Percentiles rank a stretch among this genome's conserved stretches.
phyloP scores from a whole-genome alignment of 2,113 vertebrate genomes.

The Pica pica region DNA sequence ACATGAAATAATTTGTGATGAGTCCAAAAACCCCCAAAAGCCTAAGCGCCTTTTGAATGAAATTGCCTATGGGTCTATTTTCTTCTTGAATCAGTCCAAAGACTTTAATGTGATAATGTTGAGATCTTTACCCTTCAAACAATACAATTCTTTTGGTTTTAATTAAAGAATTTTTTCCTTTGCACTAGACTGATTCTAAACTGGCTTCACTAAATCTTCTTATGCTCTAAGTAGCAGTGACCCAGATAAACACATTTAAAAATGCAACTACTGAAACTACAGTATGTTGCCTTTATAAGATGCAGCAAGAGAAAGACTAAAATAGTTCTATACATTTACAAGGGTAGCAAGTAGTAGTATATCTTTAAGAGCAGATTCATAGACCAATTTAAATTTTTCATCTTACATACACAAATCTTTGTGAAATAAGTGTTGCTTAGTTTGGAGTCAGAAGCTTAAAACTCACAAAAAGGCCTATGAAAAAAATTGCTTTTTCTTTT shows the following conservation, averaged over 20 bases:
- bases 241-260: slow-evolving; percentile 70
- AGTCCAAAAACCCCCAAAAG: not conserved
- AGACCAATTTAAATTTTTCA: not conserved
- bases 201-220: slow-evolving; percentile 51
- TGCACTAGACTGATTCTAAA: slow-evolving; percentile 16
- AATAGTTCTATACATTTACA: slow-evolving; percentile 25
- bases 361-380: not conserved
- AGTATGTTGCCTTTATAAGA: slow-evolving; percentile 38
- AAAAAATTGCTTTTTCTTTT: not conserved
- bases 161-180: slow-evolving; percentile 36
- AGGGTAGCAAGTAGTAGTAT: not conserved
- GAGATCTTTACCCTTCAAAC: not conserved
- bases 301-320: not conserved
- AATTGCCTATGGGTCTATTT: not conserved
- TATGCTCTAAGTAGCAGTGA: slow-evolving; percentile 66
- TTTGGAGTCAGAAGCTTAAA: not conserved
- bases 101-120: not conserved
- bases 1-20: not conserved
- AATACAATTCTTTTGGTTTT: not conserved
- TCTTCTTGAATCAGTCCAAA: not conserved
- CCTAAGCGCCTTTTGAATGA: not conserved
- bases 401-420: not conserved
- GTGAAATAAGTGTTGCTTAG: not conserved
- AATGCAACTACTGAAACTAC: slow-evolving; percentile 62
- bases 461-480: not conserved